phyloP scores from a whole-genome alignment of 2,113 vertebrate genomes.

The Melanerpes formicivorus region DNA sequence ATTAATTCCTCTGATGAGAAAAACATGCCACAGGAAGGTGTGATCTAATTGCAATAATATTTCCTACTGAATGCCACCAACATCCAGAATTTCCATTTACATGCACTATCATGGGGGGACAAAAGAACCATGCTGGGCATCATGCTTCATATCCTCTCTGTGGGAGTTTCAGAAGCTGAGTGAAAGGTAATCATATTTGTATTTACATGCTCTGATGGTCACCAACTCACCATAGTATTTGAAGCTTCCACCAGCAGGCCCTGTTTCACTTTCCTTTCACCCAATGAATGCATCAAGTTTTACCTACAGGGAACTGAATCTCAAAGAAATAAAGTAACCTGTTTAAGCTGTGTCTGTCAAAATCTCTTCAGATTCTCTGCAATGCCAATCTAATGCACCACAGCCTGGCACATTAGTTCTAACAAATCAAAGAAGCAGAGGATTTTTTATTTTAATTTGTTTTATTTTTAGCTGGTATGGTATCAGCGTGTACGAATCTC shows the following conservation, averaged over 20 bases:
- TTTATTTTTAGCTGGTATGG: background rate
- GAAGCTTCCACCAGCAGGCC: background rate
- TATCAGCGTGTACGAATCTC: background rate
- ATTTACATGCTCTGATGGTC: background rate
- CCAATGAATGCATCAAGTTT: background rate
- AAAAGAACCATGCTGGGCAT: background rate
- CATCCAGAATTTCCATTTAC: background rate
- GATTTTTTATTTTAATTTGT: background rate
- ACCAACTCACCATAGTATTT: background rate
- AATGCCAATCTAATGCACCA: background rate
- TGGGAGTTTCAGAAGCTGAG: background rate
- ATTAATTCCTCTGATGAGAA: constrained; percentile 22
- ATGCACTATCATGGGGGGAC: background rate
- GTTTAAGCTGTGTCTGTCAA: background rate
- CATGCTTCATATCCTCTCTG: background rate
- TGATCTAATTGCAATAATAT: background rate
- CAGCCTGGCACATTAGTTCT: background rate
- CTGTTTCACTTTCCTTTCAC: background rate
- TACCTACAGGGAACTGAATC: background rate
- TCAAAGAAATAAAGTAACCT: background rate
- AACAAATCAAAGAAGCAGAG: background rate
- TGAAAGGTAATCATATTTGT: background rate
- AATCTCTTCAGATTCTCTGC: background rate
- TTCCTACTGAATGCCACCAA: background rate
- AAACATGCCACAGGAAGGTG: background rate